A percentile compares a stretch with the other conserved stretches of the same genome.
Evolutionary conservation across 64 coral and sea anemone species (phyloP).

Genomic region (Platygyra sinensis): DNA sequence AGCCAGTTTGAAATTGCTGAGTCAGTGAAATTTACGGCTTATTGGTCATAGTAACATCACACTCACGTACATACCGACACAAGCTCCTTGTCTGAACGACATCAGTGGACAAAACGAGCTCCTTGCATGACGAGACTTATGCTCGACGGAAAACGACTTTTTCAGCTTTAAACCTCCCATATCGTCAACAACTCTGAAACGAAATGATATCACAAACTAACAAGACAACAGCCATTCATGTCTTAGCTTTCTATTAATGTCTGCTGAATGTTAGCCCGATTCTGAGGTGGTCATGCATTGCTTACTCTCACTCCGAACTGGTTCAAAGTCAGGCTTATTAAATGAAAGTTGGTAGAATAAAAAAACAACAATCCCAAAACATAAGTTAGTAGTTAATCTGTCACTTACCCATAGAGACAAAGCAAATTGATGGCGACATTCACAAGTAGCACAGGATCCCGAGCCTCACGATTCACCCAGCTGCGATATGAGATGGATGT

Average conservation of each 20-base stretch:
- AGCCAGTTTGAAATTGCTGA: too few relatives aligned
- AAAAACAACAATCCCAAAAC: too few relatives aligned
- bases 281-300: too few relatives aligned
- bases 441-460: slow-evolving; percentile 89
- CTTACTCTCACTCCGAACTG: too few relatives aligned
- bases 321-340: too few relatives aligned
- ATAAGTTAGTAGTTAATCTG: background rate
- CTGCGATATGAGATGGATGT: slow-evolving; percentile 94
- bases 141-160: slow-evolving; percentile 77
- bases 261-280: too few relatives aligned
- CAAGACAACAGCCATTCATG: too few relatives aligned
- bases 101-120: slow-evolving; percentile 98
- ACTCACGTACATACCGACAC: slow-evolving; percentile 68
- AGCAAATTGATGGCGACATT: slow-evolving; percentile 77
- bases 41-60: too few relatives aligned
- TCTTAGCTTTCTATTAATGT: too few relatives aligned
- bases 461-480: slow-evolving; percentile 94
- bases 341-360: too few relatives aligned
- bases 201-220: background rate
- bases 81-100: slow-evolving; percentile 98
- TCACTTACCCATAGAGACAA: slow-evolving; percentile 80
- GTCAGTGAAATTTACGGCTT: background rate
- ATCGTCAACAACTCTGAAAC: slow-evolving; percentile 48
- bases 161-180: slow-evolving; percentile 86
- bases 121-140: slow-evolving; percentile 75